Conservation (phyloP, 30 jellyfish, hydroid and myxozoan genomes). For the Aurelia sp. region DNA sequence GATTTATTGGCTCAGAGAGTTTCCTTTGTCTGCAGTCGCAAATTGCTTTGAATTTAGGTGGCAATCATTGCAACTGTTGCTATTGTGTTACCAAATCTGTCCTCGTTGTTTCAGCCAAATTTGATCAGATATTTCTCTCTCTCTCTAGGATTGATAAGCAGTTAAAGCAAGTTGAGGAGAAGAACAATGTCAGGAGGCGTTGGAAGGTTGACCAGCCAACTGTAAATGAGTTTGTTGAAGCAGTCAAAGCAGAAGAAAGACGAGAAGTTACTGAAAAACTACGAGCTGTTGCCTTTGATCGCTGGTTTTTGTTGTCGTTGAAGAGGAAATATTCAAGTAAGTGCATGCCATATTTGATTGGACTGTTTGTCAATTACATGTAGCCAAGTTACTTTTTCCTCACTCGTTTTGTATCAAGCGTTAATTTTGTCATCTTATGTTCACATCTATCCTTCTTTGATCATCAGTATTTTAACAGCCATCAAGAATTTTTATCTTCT, state of each 20-base stretch:
- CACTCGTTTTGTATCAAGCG: too few species aligned
- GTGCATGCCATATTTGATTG: constrained; percentile 26
- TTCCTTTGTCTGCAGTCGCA: too few species aligned
- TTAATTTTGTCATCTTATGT: too few species aligned
- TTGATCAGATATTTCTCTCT: constrained; percentile 5
- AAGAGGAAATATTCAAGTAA: constrained; percentile 35
- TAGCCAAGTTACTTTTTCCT: too few species aligned
- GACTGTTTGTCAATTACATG: too few species aligned
- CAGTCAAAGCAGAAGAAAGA: constrained; percentile 11
- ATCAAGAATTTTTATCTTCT: too few species aligned
- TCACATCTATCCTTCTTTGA: too few species aligned
- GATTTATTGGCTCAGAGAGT: too few species aligned
- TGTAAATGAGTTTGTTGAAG: constrained; percentile 1
- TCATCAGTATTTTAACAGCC: too few species aligned
- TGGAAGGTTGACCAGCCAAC: constrained; percentile 14
- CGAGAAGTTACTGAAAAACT: constrained; percentile 14
- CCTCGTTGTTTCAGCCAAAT: background rate
- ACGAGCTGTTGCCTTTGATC: constrained; percentile 39
- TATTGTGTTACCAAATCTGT: too few species aligned
- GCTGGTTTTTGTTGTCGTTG: constrained; percentile 45
- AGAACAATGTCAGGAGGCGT: constrained; percentile 1
- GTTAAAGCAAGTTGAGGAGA: constrained; percentile 11
- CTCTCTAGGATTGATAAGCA: constrained; percentile 12
- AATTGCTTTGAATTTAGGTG: too few species aligned
- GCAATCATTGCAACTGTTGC: too few species aligned